Percentiles rank a stretch among this genome's conserved stretches.
phyloP scores from a whole-genome alignment of 2,113 vertebrate species.

The Cynopterus brachyotis region DNA sequence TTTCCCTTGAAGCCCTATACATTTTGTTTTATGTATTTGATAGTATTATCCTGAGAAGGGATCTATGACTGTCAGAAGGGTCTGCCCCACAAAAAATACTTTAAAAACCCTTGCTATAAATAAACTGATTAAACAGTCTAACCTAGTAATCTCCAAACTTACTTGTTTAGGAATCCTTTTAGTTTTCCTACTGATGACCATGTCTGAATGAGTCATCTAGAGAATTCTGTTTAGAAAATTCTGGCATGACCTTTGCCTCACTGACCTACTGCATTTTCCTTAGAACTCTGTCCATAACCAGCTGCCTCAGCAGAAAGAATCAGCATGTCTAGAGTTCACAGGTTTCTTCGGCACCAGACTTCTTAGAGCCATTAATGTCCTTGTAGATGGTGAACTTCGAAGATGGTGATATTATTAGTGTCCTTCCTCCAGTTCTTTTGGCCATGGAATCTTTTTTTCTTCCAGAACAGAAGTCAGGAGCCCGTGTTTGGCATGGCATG shows the following conservation, averaged over 20 bases:
- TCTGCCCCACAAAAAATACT: neutral
- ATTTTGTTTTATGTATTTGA: neutral
- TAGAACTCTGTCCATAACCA: neutral
- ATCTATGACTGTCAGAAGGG: neutral
- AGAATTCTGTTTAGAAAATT: neutral
- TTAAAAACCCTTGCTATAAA: neutral
- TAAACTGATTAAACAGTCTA: neutral
- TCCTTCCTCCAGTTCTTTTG: neutral
- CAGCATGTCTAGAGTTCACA: neutral
- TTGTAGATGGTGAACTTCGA: neutral
- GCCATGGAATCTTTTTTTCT: neutral
- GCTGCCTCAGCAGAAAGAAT: neutral
- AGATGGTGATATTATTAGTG: neutral
- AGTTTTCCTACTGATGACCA: neutral
- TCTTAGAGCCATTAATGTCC: neutral
- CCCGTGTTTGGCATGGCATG: neutral
- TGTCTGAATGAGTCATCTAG: neutral
- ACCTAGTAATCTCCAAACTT: neutral
- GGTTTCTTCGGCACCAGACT: neutral
- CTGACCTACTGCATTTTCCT: neutral
- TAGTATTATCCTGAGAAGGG: neutral
- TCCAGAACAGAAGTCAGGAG: neutral
- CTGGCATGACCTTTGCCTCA: neutral
- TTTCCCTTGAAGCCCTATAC: neutral
- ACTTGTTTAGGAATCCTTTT: neutral